Evolutionary conservation across 2,113 vertebrate genomes (phyloP), one percentile per base, ranked within the genome.

Genomic region (Ophthalmolycus amberensis): DNA sequence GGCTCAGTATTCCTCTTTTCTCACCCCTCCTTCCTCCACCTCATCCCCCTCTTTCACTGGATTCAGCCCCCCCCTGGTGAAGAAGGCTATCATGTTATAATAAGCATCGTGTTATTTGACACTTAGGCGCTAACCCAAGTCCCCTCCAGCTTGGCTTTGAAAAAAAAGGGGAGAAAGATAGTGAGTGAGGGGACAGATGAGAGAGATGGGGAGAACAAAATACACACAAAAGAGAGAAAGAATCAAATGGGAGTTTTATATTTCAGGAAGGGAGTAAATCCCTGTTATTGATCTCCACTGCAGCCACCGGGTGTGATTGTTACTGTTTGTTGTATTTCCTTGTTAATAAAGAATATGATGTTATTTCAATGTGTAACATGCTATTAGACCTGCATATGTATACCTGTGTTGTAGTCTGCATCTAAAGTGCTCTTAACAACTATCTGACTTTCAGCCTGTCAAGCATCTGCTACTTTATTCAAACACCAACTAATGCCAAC

Each of bases 21-120:
- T 80, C 74, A 56, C 44, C 29, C 32, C 59, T 7, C 38, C 70
- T 50, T 73, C 52, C 37, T 50, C 63, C 4, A 0, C 50, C 56
- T 71, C 85, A 25, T 44, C 75, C 77, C 40, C 85, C 46, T 80
- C 74, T 85, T 88, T 89, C 79, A 79, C 48, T 65, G 29, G 29
- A 74, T 72, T 79, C 76, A 84, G 84, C 32, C 86, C 85, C 84
- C 85, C 84, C 85, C 84, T 77, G 85, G 88, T 89, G 87, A 90
- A 77, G 72, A 88, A 77, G 77, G 77, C 89, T 93, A 92, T 92
- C 90, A 90, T 85, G 75, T 90, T 89, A 75, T 91, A 87, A 91
- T 91, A 91, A 91, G 81, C 79, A 80, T 74, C 1, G 67, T 85
- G 91, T 90, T 78, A 92, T 80, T 37, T 85, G 93, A 92, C 86